Conservation (phyloP, 2,888 invertebrate species). For the Carcina quercana region DNA sequence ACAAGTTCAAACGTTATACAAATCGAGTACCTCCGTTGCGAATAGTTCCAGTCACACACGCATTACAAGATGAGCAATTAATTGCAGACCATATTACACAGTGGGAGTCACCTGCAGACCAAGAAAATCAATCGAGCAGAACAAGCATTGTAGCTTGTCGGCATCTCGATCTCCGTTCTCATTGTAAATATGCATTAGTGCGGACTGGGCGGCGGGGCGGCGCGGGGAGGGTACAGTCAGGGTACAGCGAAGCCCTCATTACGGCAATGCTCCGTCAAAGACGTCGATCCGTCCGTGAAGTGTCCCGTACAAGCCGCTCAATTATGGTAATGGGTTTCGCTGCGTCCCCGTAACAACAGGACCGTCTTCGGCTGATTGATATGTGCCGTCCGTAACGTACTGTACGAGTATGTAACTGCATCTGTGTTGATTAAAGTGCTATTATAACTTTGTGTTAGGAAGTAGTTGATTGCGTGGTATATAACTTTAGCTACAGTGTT, state of each 20-base stretch:
- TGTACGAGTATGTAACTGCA: too few species aligned
- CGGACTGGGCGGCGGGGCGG: constrained; percentile 38
- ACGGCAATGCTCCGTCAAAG: constrained; percentile 58
- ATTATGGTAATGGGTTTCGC: constrained; percentile 65
- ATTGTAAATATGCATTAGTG: constrained; percentile 62
- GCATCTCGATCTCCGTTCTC: constrained; percentile 30
- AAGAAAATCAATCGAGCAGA: constrained; percentile 38
- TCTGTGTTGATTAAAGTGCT: too few species aligned
- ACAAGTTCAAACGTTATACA: too few species aligned
- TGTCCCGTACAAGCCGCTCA: constrained; percentile 61
- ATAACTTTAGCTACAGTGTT: too few species aligned
- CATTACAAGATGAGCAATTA: too few species aligned
- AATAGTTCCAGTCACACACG: too few species aligned
- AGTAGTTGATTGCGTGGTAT: too few species aligned
- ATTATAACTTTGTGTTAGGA: too few species aligned
- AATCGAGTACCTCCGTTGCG: too few species aligned
- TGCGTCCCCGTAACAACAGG: constrained; percentile 45
- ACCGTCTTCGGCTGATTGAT: constrained; percentile 47
- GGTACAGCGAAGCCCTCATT: too few species aligned
- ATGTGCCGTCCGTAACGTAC: constrained; percentile 27
- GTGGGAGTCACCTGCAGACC: too few species aligned
- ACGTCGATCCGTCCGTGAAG: constrained; percentile 53
- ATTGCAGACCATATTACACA: constrained; percentile 31
- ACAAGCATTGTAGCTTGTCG: constrained; percentile 33
- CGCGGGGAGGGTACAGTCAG: too few species aligned